Evolutionary conservation across 2,888 invertebrate genomes (phyloP).

Genomic region (Epirrhoe alternata): DNA sequence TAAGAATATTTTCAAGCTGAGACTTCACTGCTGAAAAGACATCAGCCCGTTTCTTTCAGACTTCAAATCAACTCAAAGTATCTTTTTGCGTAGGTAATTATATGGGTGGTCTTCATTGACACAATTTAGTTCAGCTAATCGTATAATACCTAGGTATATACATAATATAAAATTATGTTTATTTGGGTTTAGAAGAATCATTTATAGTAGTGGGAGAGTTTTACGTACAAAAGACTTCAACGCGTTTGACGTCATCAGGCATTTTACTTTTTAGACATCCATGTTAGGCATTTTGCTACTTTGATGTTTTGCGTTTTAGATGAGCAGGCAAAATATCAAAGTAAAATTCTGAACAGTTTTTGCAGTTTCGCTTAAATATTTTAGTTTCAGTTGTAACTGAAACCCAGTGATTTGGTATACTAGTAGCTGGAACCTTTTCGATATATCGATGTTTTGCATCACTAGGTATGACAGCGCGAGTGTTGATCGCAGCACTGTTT

Average conservation of each 20-base stretch:
- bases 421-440: slow-evolving; percentile 5
- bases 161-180: no score
- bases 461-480: slow-evolving; percentile 46
- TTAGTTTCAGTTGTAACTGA: no score
- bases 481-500: slow-evolving; percentile 69
- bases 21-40: neutral
- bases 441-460: slow-evolving; percentile 10
- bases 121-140: no score
- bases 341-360: neutral
- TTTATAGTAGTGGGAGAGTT: no score
- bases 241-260: no score
- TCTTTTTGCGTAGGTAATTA: neutral
- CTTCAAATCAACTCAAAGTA: neutral
- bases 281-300: no score
- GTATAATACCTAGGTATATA: no score
- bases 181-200: no score
- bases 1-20: neutral
- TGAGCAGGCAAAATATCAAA: neutral
- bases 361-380: neutral
- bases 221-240: slow-evolving; percentile 15
- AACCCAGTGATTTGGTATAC: neutral
- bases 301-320: no score
- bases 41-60: neutral
- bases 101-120: no score
- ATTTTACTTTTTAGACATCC: no score